Base-by-base conservation (phyloP, 2,797 vertebrate species). In the Chaunax sp. region DNA sequence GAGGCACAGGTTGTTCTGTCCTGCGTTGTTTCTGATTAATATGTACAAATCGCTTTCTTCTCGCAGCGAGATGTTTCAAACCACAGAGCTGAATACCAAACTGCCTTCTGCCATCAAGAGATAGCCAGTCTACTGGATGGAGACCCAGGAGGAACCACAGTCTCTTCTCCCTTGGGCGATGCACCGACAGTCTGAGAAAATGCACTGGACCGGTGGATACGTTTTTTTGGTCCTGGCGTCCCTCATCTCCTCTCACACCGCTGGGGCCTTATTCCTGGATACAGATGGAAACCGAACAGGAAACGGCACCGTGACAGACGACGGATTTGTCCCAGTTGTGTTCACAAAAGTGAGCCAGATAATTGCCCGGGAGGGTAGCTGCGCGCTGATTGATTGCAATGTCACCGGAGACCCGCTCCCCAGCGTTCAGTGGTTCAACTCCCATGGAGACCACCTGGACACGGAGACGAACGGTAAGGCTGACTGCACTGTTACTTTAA, bases 381-480 rank as follows among this genome's bases (percentile, higher is more conserved):
- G 95, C 64, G 96, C 94, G 73, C 91, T 97, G 90, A 97, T 99
- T 19, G 94, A 98, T 77, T 99, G 98, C 89, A 99, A 96, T 20
- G 89, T 98, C 80, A 95, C 92, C 11, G 97, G 97, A 71, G 91
- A 95, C 12, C 98, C 98, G 8, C 89, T 91, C 43, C 98, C 96
- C 16, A 93, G 47, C 1, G 93, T 98, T 69, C 94, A 93, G 72
- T 99, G 98, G 98, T 98, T 96, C 88, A 97, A 97, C 87, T 99
- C 98, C 30, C 93, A 96, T 0, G 95, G 97, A 47, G 87, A 35
- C 62, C 89, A 94, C 44, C 91, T 98, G 80, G 92, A 94, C 75
- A 94, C 93, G 0, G 93, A 95, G 12, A 86, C 68, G 1, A 86
- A 82, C 1, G 90, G 98, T 99, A 94, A 90, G 93, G 60, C 46